These are phyloP conservation scores for Lymantria dispar DNA, from an alignment of 2,888 invertebrate genomes.

Conservation along the genomic window DNA sequence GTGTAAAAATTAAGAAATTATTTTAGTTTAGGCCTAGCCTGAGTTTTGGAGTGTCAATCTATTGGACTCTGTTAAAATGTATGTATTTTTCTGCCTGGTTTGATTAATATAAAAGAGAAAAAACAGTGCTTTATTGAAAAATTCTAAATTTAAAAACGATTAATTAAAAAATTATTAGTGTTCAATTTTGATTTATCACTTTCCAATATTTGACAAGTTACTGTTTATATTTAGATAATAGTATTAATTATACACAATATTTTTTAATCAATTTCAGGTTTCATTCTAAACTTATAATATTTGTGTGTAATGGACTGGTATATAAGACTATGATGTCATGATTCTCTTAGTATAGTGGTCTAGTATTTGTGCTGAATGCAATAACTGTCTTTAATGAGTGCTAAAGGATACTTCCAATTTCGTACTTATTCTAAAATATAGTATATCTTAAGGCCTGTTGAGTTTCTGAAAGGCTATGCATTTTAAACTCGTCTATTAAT, in stretches of 20 bases:
- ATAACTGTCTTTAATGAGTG: slow-evolving; percentile 30
- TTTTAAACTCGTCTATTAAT: slow-evolving; percentile 20
- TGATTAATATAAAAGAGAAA: slow-evolving; percentile 1
- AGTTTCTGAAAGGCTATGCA: slow-evolving; percentile 11
- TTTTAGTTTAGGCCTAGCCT: slow-evolving; percentile 6
- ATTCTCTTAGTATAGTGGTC: slow-evolving; percentile 25
- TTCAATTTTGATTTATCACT: background rate
- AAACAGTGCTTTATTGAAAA: slow-evolving; percentile 15
- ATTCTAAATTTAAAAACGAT: slow-evolving; percentile 2
- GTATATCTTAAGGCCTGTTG: slow-evolving; percentile 16
- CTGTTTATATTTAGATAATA: slow-evolving; percentile 13
- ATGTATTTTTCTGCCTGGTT: slow-evolving; percentile 1
- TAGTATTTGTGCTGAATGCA: slow-evolving; percentile 22
- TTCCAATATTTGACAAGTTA: slow-evolving; percentile 10
- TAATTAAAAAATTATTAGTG: background rate
- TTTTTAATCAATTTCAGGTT: slow-evolving; percentile 12
- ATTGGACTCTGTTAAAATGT: slow-evolving; percentile 2
- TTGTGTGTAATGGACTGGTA: slow-evolving; percentile 28
- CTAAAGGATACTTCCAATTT: slow-evolving; percentile 35
- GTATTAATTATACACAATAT: slow-evolving; percentile 11
- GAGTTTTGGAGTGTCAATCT: slow-evolving; percentile 10
- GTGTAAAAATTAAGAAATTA: slow-evolving; percentile 7
- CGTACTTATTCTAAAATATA: slow-evolving; percentile 27
- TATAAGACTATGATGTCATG: slow-evolving; percentile 26
- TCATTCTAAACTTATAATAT: slow-evolving; percentile 12